Conservation (phyloP, 1,140 invertebrate genomes). For the Polyergus mexicanus region DNA sequence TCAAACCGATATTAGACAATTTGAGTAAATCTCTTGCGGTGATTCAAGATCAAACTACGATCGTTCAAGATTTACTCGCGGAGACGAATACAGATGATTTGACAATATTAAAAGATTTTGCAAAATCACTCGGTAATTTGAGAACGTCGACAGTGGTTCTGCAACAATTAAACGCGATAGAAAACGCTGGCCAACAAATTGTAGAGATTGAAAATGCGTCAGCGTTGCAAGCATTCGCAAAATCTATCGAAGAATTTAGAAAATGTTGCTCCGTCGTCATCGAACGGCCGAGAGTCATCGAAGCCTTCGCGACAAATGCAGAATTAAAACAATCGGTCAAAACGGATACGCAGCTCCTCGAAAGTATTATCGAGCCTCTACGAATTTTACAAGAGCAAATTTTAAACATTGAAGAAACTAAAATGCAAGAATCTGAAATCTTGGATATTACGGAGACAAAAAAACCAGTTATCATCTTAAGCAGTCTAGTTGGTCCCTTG, state of each 20-base stretch:
- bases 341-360: constrained; percentile 39
- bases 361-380: constrained; percentile 45
- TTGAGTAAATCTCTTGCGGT: constrained; percentile 36
- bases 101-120: constrained; percentile 21
- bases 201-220: constrained; percentile 60
- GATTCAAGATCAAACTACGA: constrained; percentile 55
- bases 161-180: constrained; percentile 60
- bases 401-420: constrained; percentile 63
- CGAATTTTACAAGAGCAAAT: constrained; percentile 64
- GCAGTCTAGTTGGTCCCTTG: constrained; percentile 50
- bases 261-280: constrained; percentile 51
- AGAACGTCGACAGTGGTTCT: constrained; percentile 61
- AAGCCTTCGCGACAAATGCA: constrained; percentile 8
- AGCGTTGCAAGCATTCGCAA: constrained; percentile 61
- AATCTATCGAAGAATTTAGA: constrained; percentile 62
- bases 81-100: constrained; percentile 19
- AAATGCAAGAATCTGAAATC: constrained; percentile 62
- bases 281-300: constrained; percentile 42
- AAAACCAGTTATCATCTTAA: constrained; percentile 46
- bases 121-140: constrained; percentile 58
- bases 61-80: not conserved
- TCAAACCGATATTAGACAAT: constrained; percentile 54
- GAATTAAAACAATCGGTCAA: constrained; percentile 19
- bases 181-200: constrained; percentile 53
- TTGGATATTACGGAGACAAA: constrained; percentile 43